Conservation (phyloP, 2,888 invertebrate species). For the Hybos culiciformis region DNA sequence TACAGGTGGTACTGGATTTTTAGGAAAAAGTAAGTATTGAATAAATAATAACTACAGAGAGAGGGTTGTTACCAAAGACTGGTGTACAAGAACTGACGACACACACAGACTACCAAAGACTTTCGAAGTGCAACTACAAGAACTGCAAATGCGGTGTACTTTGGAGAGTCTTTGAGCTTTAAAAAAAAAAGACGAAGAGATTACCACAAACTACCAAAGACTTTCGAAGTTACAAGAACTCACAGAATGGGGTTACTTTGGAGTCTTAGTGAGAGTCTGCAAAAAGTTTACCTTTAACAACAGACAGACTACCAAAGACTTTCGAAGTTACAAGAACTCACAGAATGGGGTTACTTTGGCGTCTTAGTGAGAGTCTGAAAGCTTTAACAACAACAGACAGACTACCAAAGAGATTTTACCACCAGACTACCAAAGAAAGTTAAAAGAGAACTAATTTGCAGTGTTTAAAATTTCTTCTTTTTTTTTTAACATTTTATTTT, state of each 20-base stretch:
- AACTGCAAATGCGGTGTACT: not conserved
- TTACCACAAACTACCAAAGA: not conserved
- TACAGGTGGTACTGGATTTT: slow-evolving; percentile 44
- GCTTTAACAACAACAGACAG: not conserved
- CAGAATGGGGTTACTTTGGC: not conserved
- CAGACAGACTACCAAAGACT: not conserved
- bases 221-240: not conserved
- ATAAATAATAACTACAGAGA: not conserved
- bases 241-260: not conserved
- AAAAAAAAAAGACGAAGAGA: too few relatives aligned
- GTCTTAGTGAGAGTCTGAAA: not conserved
- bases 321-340: not conserved
- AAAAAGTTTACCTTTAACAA: too few relatives aligned
- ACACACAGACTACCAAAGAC: not conserved
- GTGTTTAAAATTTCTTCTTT: not conserved
- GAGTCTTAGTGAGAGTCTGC: not conserved
- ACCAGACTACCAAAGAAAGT: not conserved
- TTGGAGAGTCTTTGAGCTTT: not conserved
- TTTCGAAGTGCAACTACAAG: not conserved
- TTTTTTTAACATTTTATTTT: slow-evolving; percentile 1
- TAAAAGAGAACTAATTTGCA: not conserved
- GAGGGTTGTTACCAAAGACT: not conserved
- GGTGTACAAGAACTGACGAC: not conserved
- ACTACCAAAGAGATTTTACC: too few relatives aligned
- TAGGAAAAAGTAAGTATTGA: slow-evolving; percentile 23